Evolutionary conservation across 2,888 invertebrate species (phyloP).

Genomic region (Ethmia dodecea): DNA sequence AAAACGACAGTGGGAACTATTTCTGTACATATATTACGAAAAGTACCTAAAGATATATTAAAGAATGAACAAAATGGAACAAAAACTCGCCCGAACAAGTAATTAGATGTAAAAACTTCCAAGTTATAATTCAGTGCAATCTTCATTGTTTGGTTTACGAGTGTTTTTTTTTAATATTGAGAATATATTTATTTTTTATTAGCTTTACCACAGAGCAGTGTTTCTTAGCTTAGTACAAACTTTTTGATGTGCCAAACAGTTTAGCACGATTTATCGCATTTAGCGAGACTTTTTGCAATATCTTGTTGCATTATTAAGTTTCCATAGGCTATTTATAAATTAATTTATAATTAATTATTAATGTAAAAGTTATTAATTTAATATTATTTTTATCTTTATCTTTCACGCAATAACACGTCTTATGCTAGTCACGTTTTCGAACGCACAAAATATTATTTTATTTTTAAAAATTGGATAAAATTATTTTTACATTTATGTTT

Average conservation of each 20-base stretch:
- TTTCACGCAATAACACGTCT: constrained; percentile 74
- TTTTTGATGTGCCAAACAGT: constrained; percentile 72
- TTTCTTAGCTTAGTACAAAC: constrained; percentile 69
- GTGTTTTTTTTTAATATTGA: constrained; percentile 42
- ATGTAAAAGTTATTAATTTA: constrained; percentile 3
- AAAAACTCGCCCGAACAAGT: constrained; percentile 72
- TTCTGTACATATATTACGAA: constrained; percentile 56
- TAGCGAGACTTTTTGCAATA: constrained; percentile 55
- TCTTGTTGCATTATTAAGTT: constrained; percentile 49
- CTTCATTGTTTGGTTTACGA: constrained; percentile 56
- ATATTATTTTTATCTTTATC: constrained; percentile 33
- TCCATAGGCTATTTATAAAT: constrained; percentile 41
- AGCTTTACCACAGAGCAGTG: constrained; percentile 57
- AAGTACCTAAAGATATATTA: constrained; percentile 51
- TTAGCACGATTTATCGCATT: constrained; percentile 64
- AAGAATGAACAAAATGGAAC: constrained; percentile 67
- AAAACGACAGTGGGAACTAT: constrained; percentile 49
- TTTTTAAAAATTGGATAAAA: constrained; percentile 25
- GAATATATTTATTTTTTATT: constrained; percentile 60
- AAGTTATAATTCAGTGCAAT: constrained; percentile 65
- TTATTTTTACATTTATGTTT: constrained; percentile 21
- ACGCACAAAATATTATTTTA: constrained; percentile 69
- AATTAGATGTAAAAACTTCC: constrained; percentile 58
- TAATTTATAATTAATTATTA: constrained; percentile 26
- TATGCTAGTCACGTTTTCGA: constrained; percentile 73